Evolutionary conservation across 2,888 invertebrate genomes (phyloP), one percentile per base, ranked within the genome.

Genomic region (Ophion costatus): DNA sequence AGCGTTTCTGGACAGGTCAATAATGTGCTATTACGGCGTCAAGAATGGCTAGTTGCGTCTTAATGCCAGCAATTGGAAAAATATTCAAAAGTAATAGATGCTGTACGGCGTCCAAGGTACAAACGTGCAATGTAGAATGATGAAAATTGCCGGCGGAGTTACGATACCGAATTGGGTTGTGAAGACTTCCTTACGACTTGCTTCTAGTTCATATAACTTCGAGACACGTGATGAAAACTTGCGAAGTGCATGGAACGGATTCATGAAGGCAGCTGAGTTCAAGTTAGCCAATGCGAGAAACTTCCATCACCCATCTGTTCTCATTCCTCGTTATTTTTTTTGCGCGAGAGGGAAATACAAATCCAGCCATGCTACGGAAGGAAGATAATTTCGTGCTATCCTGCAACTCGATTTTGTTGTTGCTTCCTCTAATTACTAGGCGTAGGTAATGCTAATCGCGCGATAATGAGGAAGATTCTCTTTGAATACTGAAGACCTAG

Each of bases 341-440:
- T 73, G 71, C 17, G 22, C 20, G 33, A 66, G 59, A 45, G n/a
- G 38, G 67, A 45, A 61, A 67, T 67, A 59, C 51, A 63, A 29
- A 73, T 57, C 57, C 9, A 22, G 51, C 7, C 73, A 74, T 63
- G 64, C 22, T 45, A 42, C 56, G 14, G 75, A 4, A 33, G 33
- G 17, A 61, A 24, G 29, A 77, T 77, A 22, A 74, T 77, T 73
- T 61, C 57, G 9, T 67, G 17, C 33, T 61, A 57, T 57, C 82
- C 70, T 29, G 3, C 20, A 38, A 61, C 70, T 33, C 17, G n/a
- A 11, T 59, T 24, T 64, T n/a, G 45, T 51, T 59, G 63, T 64
- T 71, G n/a, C 59, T 61, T 73, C 70, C 83, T 83, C 78, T 83
- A 81, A 85, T 75, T 75, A 75, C 81, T 75, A 70, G 81, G 61